These are phyloP conservation scores for Alcis repandata DNA, from an alignment of 2,888 invertebrate genomes.

Conservation along the genomic window DNA sequence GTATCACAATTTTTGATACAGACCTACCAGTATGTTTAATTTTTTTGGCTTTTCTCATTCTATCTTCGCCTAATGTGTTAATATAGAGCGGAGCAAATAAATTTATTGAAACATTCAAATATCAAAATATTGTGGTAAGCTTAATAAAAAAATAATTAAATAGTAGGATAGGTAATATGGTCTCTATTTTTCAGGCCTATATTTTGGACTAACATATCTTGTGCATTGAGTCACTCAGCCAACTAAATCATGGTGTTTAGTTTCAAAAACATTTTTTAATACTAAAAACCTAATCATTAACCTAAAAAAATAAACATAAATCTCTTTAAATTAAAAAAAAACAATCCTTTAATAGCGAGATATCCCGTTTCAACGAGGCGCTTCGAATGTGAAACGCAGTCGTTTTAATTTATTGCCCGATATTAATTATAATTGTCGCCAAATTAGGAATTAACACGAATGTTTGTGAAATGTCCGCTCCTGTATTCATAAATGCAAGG, in stretches of 20 bases:
- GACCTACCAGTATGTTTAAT: no score
- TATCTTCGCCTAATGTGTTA: no score
- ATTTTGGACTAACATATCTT: no score
- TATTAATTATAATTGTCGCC: constrained; percentile 33
- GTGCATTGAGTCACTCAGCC: no score
- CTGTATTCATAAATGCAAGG: constrained; percentile 19
- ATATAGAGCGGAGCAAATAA: no score
- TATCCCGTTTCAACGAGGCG: constrained; percentile 48
- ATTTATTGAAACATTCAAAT: no score
- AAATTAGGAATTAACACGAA: constrained; percentile 25
- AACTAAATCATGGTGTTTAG: neutral
- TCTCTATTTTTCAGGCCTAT: no score
- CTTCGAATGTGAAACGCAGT: constrained; percentile 28
- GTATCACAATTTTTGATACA: no score
- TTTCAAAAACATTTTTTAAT: constrained; percentile 11
- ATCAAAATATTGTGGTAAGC: no score
- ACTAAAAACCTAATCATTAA: constrained; percentile 2
- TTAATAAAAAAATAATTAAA: no score
- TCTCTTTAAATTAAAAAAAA: constrained; percentile 12
- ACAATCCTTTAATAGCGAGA: constrained; percentile 31
- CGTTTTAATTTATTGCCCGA: constrained; percentile 32
- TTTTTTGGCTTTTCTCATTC: no score
- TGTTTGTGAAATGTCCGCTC: constrained; percentile 26
- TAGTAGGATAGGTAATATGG: no score
- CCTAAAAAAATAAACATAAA: constrained; percentile 22